A percentile compares a stretch with the other conserved stretches of the same genome.
Evolutionary conservation across 2,797 vertebrate genomes (phyloP).

Genomic region (Eutrigla gurnardus): DNA sequence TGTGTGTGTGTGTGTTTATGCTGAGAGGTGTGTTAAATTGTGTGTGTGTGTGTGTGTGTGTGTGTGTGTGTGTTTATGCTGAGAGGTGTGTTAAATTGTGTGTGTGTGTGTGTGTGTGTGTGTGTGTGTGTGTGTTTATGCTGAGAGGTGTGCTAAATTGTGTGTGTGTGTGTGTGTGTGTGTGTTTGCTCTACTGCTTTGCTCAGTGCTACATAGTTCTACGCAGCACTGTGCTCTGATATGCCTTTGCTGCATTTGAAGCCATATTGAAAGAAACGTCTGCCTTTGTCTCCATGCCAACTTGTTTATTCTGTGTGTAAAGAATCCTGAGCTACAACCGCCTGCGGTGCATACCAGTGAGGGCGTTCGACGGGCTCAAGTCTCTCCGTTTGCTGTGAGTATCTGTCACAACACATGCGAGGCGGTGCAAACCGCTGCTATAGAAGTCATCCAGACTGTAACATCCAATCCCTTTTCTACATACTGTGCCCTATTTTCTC

Average conservation of each 20-base stretch:
- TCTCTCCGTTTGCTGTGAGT: constrained; percentile 96
- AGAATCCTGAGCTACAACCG: constrained; percentile 99
- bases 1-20: constrained; percentile 1
- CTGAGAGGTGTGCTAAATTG: constrained; percentile 11
- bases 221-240: constrained; percentile 21
- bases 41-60: not conserved
- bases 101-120: not conserved
- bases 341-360: constrained; percentile 92
- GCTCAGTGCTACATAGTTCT: constrained; percentile 19
- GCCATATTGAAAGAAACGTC: not conserved
- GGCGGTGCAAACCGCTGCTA: constrained; percentile 12
- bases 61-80: constrained; percentile 17
- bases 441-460: constrained; percentile 5
- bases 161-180: not conserved
- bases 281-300: constrained; percentile 36
- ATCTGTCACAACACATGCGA: constrained; percentile 9
- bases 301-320: constrained; percentile 52
- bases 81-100: constrained; percentile 12
- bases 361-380: constrained; percentile 94
- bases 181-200: constrained; percentile 34
- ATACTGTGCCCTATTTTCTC: constrained; percentile 5
- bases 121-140: constrained; percentile 1
- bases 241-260: constrained; percentile 13
- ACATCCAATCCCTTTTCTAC: constrained; percentile 5
- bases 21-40: constrained; percentile 11